Evolutionary conservation across 1,140 invertebrate species (phyloP).

Genomic region (Danaus melanippus): DNA sequence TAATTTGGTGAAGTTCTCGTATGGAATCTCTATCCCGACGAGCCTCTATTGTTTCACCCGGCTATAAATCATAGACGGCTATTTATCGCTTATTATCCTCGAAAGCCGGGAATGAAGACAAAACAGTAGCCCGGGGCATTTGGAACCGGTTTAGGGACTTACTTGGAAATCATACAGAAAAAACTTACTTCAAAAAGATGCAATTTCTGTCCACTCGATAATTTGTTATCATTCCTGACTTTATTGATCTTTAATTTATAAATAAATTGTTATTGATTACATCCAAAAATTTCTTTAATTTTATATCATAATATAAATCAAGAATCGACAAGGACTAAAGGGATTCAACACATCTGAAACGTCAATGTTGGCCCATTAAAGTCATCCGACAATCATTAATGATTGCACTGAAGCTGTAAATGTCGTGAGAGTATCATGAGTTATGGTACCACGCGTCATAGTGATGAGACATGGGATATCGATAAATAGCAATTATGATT

Average conservation of each 20-base stretch:
- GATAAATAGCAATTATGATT: slow-evolving; percentile 28
- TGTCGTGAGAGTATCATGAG: slow-evolving; percentile 48
- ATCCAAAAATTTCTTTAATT: slow-evolving; percentile 6
- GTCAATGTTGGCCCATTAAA: slow-evolving; percentile 48
- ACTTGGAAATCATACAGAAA: slow-evolving; percentile 49
- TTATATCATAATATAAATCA: slow-evolving; percentile 19
- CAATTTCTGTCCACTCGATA: slow-evolving; percentile 31
- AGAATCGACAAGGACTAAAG: slow-evolving; percentile 22
- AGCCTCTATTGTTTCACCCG: too few species aligned
- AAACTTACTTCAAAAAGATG: slow-evolving; percentile 33
- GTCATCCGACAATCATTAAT: slow-evolving; percentile 48
- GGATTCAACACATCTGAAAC: slow-evolving; percentile 25
- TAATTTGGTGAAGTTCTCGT: too few species aligned
- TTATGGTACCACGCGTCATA: slow-evolving; percentile 46
- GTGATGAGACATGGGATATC: slow-evolving; percentile 34
- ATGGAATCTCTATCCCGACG: too few species aligned
- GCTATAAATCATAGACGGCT: slow-evolving; percentile 15
- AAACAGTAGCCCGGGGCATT: slow-evolving; percentile 37
- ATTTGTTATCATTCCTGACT: too few species aligned
- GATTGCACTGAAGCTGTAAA: slow-evolving; percentile 39
- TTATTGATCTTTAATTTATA: too few species aligned
- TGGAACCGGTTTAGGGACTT: slow-evolving; percentile 23
- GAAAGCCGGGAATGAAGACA: slow-evolving; percentile 7
- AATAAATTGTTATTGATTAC: neutral
- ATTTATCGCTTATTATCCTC: slow-evolving; percentile 21